phyloP scores from a whole-genome alignment of 2,797 vertebrate species.

The Hypotaenidia okinawae region DNA sequence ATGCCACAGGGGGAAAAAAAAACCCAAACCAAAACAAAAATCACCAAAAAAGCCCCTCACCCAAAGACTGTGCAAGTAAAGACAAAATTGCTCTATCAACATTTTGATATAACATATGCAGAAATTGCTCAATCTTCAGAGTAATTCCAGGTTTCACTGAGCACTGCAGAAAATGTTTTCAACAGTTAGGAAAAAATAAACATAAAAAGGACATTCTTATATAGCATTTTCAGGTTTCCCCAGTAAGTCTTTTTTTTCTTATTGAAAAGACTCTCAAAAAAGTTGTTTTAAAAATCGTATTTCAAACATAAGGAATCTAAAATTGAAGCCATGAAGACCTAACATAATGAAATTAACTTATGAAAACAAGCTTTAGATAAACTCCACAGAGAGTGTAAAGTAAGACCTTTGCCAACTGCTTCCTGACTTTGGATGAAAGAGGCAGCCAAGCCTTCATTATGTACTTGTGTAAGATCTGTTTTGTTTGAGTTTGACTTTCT shows the following conservation, averaged over 20 bases:
- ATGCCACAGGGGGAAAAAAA: background rate
- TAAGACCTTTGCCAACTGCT: background rate
- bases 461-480: background rate
- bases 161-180: background rate
- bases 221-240: background rate
- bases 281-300: background rate
- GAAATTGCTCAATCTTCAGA: background rate
- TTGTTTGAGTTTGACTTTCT: background rate
- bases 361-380: background rate
- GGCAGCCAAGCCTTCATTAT: background rate
- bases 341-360: background rate
- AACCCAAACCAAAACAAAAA: no score
- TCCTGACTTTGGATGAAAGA: background rate
- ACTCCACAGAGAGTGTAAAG: no score
- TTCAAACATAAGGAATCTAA: background rate
- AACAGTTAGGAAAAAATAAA: background rate
- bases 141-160: constrained; percentile 1
- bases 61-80: background rate
- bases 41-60: no score
- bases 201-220: background rate
- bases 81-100: background rate
- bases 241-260: background rate
- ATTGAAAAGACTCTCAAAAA: background rate
- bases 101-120: background rate
- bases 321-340: background rate